These are phyloP conservation scores for Chionodraco myersi DNA, from an alignment of 2,113 vertebrate species.

Conservation along the genomic window DNA sequence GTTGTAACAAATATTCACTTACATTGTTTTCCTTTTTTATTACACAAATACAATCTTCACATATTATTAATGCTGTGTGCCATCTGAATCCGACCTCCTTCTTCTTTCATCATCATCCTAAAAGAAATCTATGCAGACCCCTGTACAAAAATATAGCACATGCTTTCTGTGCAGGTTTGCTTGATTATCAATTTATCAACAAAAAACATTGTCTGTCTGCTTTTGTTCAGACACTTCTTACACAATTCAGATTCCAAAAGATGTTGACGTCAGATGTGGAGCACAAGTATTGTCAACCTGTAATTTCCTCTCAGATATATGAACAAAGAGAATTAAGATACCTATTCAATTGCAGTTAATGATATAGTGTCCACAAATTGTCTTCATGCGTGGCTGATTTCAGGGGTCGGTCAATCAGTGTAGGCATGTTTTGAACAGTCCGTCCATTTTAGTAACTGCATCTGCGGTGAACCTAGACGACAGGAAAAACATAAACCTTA, in stretches of 20 bases:
- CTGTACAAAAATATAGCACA: conserved; percentile 18
- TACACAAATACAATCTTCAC: background rate
- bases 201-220: background rate
- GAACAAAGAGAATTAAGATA: conserved; percentile 11
- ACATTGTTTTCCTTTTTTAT: background rate
- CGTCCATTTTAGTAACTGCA: background rate
- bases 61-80: background rate
- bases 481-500: conserved; percentile 5
- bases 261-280: conserved; percentile 4
- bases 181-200: background rate
- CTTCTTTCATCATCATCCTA: background rate
- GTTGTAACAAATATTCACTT: background rate
- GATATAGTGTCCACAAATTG: background rate
- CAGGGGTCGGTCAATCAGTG: background rate
- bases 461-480: conserved; percentile 15
- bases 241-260: background rate
- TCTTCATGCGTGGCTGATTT: background rate
- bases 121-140: background rate
- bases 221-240: background rate
- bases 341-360: background rate
- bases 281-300: conserved; percentile 18
- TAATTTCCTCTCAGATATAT: conserved; percentile 34
- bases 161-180: conserved; percentile 3
- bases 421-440: background rate
- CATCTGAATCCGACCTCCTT: conserved; percentile 14